A percentile compares a stretch with the other conserved stretches of the same genome.
phyloP scores from a whole-genome alignment of 2,797 vertebrate genomes.

The Hozukius guyotensis region DNA sequence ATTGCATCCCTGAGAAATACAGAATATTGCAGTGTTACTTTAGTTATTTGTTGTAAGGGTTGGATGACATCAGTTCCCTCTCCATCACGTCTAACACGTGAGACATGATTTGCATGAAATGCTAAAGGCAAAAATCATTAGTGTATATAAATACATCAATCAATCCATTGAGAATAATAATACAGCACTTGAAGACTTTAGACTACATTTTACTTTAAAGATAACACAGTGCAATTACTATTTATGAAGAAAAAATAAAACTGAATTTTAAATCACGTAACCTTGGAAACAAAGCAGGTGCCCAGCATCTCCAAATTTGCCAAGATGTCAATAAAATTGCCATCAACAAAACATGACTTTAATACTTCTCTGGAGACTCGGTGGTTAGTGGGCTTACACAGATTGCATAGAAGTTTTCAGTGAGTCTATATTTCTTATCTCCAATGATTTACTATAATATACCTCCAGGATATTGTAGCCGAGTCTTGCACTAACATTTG shows the following conservation, averaged over 20 bases:
- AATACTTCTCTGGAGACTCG: not conserved
- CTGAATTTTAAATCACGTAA: constrained; percentile 6
- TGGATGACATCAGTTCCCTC: not conserved
- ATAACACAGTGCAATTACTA: constrained; percentile 6
- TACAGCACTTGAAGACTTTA: not conserved
- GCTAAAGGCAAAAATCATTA: not conserved
- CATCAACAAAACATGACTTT: constrained; percentile 22
- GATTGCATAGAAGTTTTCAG: not conserved
- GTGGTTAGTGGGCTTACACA: constrained; percentile 13
- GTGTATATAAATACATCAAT: constrained; percentile 1
- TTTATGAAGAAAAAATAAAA: constrained; percentile 7
- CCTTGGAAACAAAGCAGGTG: constrained; percentile 50
- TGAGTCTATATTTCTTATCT: not conserved
- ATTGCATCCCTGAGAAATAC: not conserved
- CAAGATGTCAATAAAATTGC: constrained; percentile 36
- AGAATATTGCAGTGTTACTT: not conserved
- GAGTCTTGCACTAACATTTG: not conserved
- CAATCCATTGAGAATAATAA: not conserved
- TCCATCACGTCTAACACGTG: not conserved
- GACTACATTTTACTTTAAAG: not conserved
- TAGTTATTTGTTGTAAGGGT: not conserved
- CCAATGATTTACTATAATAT: not conserved
- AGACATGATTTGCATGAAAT: constrained; percentile 14
- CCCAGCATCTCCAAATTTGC: constrained; percentile 1
- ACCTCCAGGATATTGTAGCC: not conserved